Base-by-base conservation (phyloP, 2,888 invertebrate species). In the Brachypterus glaber region DNA sequence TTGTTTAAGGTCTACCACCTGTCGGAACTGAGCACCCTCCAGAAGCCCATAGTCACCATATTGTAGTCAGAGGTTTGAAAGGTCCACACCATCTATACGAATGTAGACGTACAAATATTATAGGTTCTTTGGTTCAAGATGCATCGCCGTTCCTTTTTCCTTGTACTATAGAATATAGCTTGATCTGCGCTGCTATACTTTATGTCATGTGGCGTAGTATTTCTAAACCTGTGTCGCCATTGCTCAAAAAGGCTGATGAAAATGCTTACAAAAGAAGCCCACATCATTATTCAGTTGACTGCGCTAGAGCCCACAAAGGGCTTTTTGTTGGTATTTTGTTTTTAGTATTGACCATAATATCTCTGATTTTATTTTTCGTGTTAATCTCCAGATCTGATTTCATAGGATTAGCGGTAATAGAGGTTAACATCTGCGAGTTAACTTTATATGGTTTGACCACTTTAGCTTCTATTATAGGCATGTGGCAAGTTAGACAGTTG, bases 151-250 rank as follows among this genome's bases (percentile, higher is more conserved):
- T 95, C 58, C 75, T 96, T 18, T 96, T 93, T 55, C 96, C 96
- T 0, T 95, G 93, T 38, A 82, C 82, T 33, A 93, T 96, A 47
- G 95, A 96, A 66, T 97, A 96, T 67, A 92, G 92, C 33, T 72
- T 96, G 40, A 95, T 96, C 44, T 95, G 95, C 55, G 95, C 95
- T 0, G 95, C 93, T 18, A 87, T 96, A 45, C 71, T 96, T 33
- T 96, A 93, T 64, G 91, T 95, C 13, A 93, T 96, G 87, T 96
- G 95, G 91, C 86, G 85, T 54, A 86, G 87, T 59, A 88, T 88
- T 47, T 77, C 79, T 0, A 80, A 79, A 54, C 50, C 54, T 3
- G 40, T 51, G 15, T 54, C 44, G 17, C 45, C 55, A 1, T 5
- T 45, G 2, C 58, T 56, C 40, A 29, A 48, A 8, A 58, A 71